Base-by-base conservation (phyloP, 2,797 vertebrate genomes). In the Orientallactaga sibirica region DNA sequence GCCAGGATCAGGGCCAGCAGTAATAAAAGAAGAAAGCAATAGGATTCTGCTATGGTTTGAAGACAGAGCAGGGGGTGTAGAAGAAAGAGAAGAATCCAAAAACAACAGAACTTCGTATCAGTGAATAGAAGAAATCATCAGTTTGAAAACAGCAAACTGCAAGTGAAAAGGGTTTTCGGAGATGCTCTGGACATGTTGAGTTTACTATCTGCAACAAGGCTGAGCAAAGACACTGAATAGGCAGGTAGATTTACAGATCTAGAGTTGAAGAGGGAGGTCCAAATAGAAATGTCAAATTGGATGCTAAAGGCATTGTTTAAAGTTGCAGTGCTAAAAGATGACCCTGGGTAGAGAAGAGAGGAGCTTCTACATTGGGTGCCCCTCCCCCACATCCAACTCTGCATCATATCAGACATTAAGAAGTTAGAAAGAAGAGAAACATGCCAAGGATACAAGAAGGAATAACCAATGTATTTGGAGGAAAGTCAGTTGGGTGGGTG, bases 351-450 rank as follows among this genome's bases (percentile, higher is more conserved):
- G 43, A 87, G 74, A 66, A 62, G 37, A 66, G 7, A 85, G 27
- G 29, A 68, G 4, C 7, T 43, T 48, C 33, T 52, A 33, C n/a
- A 33, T 52, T 22, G 29, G 33, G n/a, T n/a, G 70, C 29, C 14
- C 8, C 18, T 78, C 25, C 62, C n/a, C 22, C 8, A 48, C 10
- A 48, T 20, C 27, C 22, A 43, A 33, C 6, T 2, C 16, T n/a
- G 58, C 20, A 19, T 3, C 5, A 64, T 61, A 37, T 19, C 70
- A 85, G 58, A 64, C 19, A 74, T 25, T 66, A 77, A 87, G 68
- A 84, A 73, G 79, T 48, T 68, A 84, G 29, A 14, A 33, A 92
- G 16, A 86, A 64, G 41, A 89, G 27, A 91, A 73, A 67, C n/a
- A 29, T 73, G 67, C 22, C 83, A 85, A 88, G 19, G 55, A 77